phyloP scores from a whole-genome alignment of 1,140 invertebrate genomes.

The Neodiprion fabricii region DNA sequence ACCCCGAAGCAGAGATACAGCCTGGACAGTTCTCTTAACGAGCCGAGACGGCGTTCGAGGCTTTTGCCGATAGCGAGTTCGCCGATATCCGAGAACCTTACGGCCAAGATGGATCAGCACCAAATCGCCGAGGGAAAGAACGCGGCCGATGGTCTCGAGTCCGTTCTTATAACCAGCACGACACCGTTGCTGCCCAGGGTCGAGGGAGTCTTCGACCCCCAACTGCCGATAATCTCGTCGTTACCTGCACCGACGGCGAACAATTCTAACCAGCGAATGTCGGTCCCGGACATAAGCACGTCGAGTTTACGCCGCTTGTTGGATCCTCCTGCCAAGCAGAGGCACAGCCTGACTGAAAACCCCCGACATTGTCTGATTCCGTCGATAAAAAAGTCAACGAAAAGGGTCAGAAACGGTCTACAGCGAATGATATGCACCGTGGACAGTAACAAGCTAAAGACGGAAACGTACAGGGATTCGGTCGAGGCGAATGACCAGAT shows the following conservation, averaged over 20 bases:
- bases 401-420: conserved; percentile 24
- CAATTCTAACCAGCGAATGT: conserved; percentile 32
- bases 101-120: conserved; percentile 31
- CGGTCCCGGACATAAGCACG: conserved; percentile 54
- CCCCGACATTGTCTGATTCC: conserved; percentile 35
- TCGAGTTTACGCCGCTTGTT: conserved; percentile 52
- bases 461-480: not conserved
- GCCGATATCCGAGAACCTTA: conserved; percentile 44
- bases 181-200: conserved; percentile 46
- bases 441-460: conserved; percentile 45
- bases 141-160: conserved; percentile 41
- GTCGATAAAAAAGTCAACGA: conserved; percentile 31
- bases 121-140: conserved; percentile 24
- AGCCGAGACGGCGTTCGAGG: conserved; percentile 42
- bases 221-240: too few relatives aligned
- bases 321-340: conserved; percentile 51
- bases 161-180: conserved; percentile 45
- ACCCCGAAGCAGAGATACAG: conserved; percentile 55
- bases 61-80: conserved; percentile 54
- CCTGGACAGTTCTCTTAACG: conserved; percentile 47
- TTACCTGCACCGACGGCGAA: not conserved
- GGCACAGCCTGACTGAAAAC: conserved; percentile 52
- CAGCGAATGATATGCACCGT: not conserved
- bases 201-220: conserved; percentile 34
- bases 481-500: too few relatives aligned